These are phyloP conservation scores for Picathartes gymnocephalus DNA, from an alignment of 2,113 vertebrate genomes.

Conservation along the genomic window DNA sequence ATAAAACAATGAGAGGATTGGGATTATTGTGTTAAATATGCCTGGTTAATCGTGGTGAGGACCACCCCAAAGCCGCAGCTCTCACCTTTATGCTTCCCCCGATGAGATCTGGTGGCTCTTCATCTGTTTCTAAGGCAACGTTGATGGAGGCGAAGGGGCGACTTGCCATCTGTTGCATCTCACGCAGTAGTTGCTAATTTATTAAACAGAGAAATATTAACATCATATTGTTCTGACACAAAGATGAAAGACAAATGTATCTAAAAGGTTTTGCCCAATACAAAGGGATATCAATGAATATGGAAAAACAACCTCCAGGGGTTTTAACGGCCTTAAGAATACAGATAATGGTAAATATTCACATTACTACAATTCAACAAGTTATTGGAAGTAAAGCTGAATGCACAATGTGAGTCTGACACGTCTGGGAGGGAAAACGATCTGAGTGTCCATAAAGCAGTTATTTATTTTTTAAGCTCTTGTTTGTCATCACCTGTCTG, in stretches of 20 bases:
- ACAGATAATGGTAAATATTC: neutral
- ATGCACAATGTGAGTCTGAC: neutral
- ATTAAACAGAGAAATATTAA: constrained; percentile 56
- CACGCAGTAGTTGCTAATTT: constrained; percentile 93
- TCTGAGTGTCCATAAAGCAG: neutral
- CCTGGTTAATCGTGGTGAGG: neutral
- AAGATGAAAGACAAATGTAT: neutral
- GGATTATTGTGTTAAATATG: neutral
- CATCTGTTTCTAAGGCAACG: constrained; percentile 97
- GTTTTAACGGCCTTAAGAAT: neutral
- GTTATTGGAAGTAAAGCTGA: neutral
- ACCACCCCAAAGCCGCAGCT: neutral
- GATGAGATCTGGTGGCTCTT: constrained; percentile 98
- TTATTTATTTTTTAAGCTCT: neutral
- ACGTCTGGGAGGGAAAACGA: rapidly evolving
- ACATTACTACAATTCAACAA: neutral
- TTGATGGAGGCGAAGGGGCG: constrained; percentile 98
- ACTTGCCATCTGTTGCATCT: constrained; percentile 99
- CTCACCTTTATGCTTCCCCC: constrained; percentile 98
- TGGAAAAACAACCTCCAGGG: neutral
- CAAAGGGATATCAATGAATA: neutral
- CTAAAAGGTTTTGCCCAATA: neutral
- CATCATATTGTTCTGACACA: neutral
- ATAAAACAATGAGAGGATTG: neutral
- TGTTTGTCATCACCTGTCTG: neutral